phyloP scores from a whole-genome alignment of 2,888 invertebrate genomes.

The Plebejus melissa region DNA sequence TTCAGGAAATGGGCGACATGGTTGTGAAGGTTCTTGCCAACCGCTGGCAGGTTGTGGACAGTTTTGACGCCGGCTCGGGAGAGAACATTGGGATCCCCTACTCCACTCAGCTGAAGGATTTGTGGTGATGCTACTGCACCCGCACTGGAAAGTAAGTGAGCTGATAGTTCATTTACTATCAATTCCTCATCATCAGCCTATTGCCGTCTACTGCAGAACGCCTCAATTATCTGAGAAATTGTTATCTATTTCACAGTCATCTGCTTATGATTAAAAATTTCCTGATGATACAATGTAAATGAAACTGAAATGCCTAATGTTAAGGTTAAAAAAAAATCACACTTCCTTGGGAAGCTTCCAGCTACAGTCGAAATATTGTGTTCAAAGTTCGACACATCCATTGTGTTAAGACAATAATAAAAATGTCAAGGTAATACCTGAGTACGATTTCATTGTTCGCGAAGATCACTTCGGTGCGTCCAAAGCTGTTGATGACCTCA shows the following conservation, averaged over 20 bases:
- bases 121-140: conserved; percentile 97
- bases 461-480: conserved; percentile 77
- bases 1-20: conserved; percentile 89
- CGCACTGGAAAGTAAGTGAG: conserved; percentile 57
- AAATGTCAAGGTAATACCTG: conserved; percentile 51
- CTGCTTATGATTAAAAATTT: background rate
- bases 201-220: too few relatives aligned
- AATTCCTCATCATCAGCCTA: too few relatives aligned
- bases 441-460: conserved; percentile 84
- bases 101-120: conserved; percentile 92
- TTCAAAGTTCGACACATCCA: background rate
- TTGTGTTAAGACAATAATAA: conserved; percentile 3
- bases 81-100: conserved; percentile 88
- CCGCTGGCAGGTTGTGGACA: conserved; percentile 86
- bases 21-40: conserved; percentile 91
- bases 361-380: background rate
- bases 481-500: conserved; percentile 81
- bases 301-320: background rate
- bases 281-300: background rate
- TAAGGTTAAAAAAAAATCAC: background rate
- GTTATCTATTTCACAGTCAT: background rate
- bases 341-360: background rate
- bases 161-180: background rate
- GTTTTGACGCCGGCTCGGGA: conserved; percentile 81
- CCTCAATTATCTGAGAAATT: background rate